Evolutionary conservation across 53 echinoderm and acorn worm species (phyloP).

Genomic region (Glandiceps talaboti): DNA sequence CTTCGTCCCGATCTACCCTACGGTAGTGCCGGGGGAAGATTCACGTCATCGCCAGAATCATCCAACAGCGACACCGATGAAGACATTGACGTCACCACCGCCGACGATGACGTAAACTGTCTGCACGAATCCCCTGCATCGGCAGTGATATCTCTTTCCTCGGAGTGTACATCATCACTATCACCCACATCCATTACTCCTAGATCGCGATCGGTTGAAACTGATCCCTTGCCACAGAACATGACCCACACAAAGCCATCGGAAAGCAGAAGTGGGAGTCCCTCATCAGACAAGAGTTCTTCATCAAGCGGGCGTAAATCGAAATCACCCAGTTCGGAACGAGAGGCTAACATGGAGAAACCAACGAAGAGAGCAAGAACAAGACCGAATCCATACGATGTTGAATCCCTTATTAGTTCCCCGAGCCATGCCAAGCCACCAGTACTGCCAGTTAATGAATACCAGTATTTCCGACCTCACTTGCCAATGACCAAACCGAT

Average conservation of each 20-base stretch:
- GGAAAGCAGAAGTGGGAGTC: background rate
- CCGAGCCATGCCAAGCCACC: background rate
- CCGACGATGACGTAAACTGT: background rate
- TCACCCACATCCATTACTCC: background rate
- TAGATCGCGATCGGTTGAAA: background rate
- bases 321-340: background rate
- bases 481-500: background rate
- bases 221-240: background rate
- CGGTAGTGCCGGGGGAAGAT: background rate
- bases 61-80: background rate
- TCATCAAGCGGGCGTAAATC: background rate
- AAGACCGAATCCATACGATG: background rate
- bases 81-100: background rate
- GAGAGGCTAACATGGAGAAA: background rate
- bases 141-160: background rate
- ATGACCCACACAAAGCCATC: background rate
- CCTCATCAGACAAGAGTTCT: background rate
- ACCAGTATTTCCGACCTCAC: background rate
- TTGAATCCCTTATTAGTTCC: background rate
- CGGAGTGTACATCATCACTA: background rate
- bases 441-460: background rate
- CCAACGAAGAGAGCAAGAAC: background rate
- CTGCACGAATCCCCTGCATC: background rate
- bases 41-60: background rate
- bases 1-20: background rate